These are phyloP conservation scores for Cryptosula pallasiana DNA, from an alignment of 2,888 invertebrate species.

Conservation along the genomic window DNA sequence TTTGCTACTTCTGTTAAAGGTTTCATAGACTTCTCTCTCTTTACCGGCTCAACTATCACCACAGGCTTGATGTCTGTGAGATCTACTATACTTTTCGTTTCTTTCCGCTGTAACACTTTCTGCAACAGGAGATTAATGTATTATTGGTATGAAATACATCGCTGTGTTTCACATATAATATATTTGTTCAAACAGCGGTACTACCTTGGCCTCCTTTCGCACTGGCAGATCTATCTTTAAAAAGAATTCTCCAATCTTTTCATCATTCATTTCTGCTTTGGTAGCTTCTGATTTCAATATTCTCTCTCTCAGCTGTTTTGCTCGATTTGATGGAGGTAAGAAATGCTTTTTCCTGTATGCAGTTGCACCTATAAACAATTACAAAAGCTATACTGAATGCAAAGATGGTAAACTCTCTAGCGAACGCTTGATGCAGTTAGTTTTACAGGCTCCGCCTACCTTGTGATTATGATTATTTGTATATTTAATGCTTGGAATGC, in stretches of 20 bases:
- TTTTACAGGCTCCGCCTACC: no score
- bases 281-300: conserved; percentile 12
- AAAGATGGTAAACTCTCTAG: no score
- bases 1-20: conserved; percentile 4
- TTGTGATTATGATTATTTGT: no score
- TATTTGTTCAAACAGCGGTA: no score
- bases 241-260: conserved; percentile 20
- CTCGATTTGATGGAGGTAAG: conserved; percentile 19
- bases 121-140: neutral
- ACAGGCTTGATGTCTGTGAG: neutral
- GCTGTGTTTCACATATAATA: no score
- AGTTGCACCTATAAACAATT: neutral
- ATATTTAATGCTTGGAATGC: no score
- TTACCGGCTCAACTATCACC: neutral
- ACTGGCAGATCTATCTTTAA: neutral
- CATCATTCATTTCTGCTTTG: neutral
- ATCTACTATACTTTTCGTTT: neutral
- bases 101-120: neutral
- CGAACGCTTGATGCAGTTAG: no score
- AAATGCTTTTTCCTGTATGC: conserved; percentile 9
- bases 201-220: neutral
- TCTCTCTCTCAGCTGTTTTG: neutral
- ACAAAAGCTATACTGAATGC: no score
- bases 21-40: neutral
- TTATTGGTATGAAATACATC: no score